Evolutionary conservation across 2,797 vertebrate genomes (phyloP), one percentile per base, ranked within the genome.

Genomic region (Melanotaenia boesemani): DNA sequence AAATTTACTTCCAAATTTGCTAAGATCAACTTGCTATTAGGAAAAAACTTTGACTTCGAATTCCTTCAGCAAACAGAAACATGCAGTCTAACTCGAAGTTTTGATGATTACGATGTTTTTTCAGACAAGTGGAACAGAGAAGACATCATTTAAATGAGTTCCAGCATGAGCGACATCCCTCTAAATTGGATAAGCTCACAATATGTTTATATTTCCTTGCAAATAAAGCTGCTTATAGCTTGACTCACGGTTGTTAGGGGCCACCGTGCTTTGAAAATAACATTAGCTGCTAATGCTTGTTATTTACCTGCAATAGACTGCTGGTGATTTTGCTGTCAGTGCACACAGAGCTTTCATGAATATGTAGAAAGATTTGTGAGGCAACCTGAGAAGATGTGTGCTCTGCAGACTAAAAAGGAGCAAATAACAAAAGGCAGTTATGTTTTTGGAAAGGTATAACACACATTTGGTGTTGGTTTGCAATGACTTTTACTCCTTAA

Each of bases 301-400:
- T 71, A 65, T 63, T 63, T 76, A 48, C 36, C 60, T 54, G 26
- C 24, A 65, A 44, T 22, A 37, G 46, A 26, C 26, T 8, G 6
- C 44, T 32, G 66, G n/a, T 58, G 20, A 62, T 36, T 58, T 57
- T 7, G 61, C 60, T 18, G 32, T 34, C 11, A 2, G 52, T 28
- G 52, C 22, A 24, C 52, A 55, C 8, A 28, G 1, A 44, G 36
- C 44, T 48, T 72, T 63, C 63, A 77, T 78, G n/a, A 73, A 73
- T 73, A 73, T 70, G 57, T 0, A 65, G 44, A 20, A 9, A 6
- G 0, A 18, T 18, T 36, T 41, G 46, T 63, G 20, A 20, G 5
- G 36, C 22, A 30, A n/a, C 37, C 44, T 41, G 59, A 39, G 65
- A 48, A 18, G 9, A 22, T 37, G 69, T 7, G 34, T 26, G 20